phyloP scores from a whole-genome alignment of 2,797 vertebrate genomes.

The Zalophus californianus region DNA sequence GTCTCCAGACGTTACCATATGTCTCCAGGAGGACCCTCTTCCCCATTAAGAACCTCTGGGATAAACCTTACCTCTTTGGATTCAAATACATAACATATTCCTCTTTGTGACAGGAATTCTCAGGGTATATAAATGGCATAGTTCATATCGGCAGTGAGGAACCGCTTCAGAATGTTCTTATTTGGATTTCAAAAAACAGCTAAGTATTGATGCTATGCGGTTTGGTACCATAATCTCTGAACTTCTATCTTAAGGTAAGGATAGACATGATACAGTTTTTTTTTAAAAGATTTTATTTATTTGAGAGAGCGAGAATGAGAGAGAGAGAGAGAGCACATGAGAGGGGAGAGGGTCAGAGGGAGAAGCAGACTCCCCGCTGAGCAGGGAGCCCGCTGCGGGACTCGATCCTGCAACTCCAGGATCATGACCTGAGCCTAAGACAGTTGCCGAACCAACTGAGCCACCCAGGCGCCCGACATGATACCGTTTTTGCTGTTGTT shows the following conservation, averaged over 20 bases:
- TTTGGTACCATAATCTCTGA: not conserved
- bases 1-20: not conserved
- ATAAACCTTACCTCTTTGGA: not conserved
- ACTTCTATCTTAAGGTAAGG: not conserved
- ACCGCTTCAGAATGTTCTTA: not conserved
- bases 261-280: not conserved
- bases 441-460: too few species aligned
- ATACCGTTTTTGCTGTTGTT: not conserved
- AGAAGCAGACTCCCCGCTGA: too few species aligned
- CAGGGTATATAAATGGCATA: not conserved
- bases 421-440: too few species aligned
- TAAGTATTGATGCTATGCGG: not conserved
- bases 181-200: not conserved
- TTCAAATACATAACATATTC: not conserved
- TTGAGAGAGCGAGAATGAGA: too few species aligned
- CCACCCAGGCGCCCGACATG: too few species aligned
- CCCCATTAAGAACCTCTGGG: not conserved
- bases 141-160: not conserved
- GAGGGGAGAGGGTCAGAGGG: too few species aligned
- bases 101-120: not conserved
- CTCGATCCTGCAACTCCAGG: too few species aligned
- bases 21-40: not conserved
- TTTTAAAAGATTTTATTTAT: too few species aligned
- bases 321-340: too few species aligned
- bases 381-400: too few species aligned